Evolutionary conservation across 2,797 vertebrate species (phyloP).

Genomic region (Catharus ustulatus): DNA sequence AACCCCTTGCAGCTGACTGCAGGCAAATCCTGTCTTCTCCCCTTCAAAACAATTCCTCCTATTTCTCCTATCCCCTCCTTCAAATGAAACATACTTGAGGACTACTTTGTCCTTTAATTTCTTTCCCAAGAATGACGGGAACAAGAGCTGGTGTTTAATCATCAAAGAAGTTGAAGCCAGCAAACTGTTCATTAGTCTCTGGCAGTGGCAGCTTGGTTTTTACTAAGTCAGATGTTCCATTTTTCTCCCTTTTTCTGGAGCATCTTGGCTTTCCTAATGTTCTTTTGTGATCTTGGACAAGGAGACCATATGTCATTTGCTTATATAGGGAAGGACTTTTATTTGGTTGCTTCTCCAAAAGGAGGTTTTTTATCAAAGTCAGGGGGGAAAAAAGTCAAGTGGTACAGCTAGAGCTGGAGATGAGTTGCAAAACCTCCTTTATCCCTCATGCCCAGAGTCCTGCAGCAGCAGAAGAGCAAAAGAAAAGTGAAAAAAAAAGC

Average conservation of each 20-base stretch:
- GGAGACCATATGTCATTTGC: slow-evolving; percentile 45
- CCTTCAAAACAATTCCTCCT: slow-evolving; percentile 9
- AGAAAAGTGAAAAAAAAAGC: too few species aligned
- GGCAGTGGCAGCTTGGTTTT: slow-evolving; percentile 65
- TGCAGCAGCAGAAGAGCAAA: background rate
- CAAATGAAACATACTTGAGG: slow-evolving; percentile 28
- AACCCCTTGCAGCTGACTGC: background rate
- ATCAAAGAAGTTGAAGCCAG: slow-evolving; percentile 68
- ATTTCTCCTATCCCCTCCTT: slow-evolving; percentile 9
- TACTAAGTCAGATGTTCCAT: slow-evolving; percentile 64
- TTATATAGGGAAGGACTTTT: slow-evolving; percentile 6
- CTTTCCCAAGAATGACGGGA: slow-evolving; percentile 46
- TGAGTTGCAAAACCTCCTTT: slow-evolving; percentile 10
- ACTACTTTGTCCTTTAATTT: slow-evolving; percentile 62
- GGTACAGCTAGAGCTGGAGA: background rate
- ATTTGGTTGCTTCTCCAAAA: slow-evolving; percentile 39
- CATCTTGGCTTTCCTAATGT: slow-evolving; percentile 62
- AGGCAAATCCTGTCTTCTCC: slow-evolving; percentile 1
- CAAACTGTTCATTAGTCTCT: slow-evolving; percentile 68
- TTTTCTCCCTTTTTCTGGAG: slow-evolving; percentile 59
- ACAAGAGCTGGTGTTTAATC: slow-evolving; percentile 65
- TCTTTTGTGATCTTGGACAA: slow-evolving; percentile 60
- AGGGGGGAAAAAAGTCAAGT: background rate
- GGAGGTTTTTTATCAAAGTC: slow-evolving; percentile 26
- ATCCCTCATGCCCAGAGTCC: background rate